Evolutionary conservation across 2,113 vertebrate genomes (phyloP).

Genomic region (Esox niger): DNA sequence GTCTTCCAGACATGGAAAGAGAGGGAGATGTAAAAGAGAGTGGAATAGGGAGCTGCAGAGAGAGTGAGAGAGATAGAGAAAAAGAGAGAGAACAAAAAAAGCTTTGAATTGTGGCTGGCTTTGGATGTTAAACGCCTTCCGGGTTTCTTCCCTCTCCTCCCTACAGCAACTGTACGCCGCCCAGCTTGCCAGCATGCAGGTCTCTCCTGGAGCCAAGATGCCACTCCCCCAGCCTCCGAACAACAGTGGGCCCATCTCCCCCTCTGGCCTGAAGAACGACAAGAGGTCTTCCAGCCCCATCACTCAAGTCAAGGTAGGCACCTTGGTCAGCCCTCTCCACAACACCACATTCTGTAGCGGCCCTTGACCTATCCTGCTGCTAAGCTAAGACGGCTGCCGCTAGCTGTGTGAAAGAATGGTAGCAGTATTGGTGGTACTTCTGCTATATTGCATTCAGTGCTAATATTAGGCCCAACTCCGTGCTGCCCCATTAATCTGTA

Average conservation of each 20-base stretch:
- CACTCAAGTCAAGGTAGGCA: conserved; percentile 91
- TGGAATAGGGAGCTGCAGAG: conserved; percentile 12
- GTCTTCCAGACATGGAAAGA: conserved; percentile 73
- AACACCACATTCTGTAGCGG: conserved; percentile 40
- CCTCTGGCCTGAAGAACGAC: conserved; percentile 95
- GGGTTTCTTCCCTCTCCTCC: conserved; percentile 48
- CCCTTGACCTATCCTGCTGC: conserved; percentile 53
- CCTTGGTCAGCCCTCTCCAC: conserved; percentile 23
- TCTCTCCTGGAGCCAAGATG: conserved; percentile 99
- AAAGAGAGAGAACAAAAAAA: conserved; percentile 53
- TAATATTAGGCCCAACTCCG: conserved; percentile 36
- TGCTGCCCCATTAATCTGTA: conserved; percentile 66
- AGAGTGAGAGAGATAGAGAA: conserved; percentile 37
- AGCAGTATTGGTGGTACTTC: conserved; percentile 35
- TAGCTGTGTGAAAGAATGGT: conserved; percentile 43
- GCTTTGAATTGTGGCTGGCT: conserved; percentile 70
- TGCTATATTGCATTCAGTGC: conserved; percentile 30
- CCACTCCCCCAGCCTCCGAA: conserved; percentile 90
- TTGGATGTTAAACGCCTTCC: conserved; percentile 70
- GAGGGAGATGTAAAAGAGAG: conserved; percentile 62
- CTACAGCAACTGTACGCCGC: conserved; percentile 97
- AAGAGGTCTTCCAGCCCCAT: conserved; percentile 96
- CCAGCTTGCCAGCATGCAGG: conserved; percentile 99
- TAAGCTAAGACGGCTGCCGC: background rate
- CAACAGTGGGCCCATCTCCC: conserved; percentile 88